Conservation (phyloP, 1,140 invertebrate genomes). For the Trypoxylus dichotomus region DNA sequence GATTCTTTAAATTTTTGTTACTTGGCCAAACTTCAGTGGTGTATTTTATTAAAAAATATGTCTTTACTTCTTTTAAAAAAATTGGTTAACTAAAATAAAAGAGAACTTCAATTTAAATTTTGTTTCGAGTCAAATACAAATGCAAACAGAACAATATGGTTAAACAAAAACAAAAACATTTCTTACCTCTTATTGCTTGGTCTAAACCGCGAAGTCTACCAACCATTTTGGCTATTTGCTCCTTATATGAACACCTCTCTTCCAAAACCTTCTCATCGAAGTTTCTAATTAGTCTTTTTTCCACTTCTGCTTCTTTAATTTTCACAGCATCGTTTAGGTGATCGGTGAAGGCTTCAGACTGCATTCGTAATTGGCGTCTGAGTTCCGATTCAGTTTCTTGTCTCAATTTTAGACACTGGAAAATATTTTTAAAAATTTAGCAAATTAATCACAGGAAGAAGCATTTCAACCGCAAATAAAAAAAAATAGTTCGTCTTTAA, state of each 20-base stretch:
- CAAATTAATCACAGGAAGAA: no score
- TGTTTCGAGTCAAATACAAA: no score
- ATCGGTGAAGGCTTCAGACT: slow-evolving; percentile 81
- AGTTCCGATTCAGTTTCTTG: slow-evolving; percentile 74
- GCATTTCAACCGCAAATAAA: no score
- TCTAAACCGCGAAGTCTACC: slow-evolving; percentile 87
- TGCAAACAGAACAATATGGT: no score
- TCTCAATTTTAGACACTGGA: slow-evolving; percentile 63
- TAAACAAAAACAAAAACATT: background rate
- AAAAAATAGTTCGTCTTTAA: no score
- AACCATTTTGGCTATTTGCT: slow-evolving; percentile 77
- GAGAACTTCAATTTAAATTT: no score
- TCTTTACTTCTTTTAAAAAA: no score
- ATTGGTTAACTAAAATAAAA: no score
- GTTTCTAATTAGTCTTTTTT: slow-evolving; percentile 63
- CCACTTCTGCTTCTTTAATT: slow-evolving; percentile 70
- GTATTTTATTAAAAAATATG: no score
- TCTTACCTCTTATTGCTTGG: slow-evolving; percentile 79
- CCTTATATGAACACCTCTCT: slow-evolving; percentile 72
- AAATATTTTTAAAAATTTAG: slow-evolving; percentile 30
- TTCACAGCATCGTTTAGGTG: slow-evolving; percentile 76
- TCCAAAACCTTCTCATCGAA: slow-evolving; percentile 71
- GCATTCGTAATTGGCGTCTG: slow-evolving; percentile 73
- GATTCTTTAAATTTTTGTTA: no score
- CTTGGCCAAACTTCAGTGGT: no score